phyloP scores from a whole-genome alignment of 2,888 invertebrate genomes.

The Nymphalis c-album region DNA sequence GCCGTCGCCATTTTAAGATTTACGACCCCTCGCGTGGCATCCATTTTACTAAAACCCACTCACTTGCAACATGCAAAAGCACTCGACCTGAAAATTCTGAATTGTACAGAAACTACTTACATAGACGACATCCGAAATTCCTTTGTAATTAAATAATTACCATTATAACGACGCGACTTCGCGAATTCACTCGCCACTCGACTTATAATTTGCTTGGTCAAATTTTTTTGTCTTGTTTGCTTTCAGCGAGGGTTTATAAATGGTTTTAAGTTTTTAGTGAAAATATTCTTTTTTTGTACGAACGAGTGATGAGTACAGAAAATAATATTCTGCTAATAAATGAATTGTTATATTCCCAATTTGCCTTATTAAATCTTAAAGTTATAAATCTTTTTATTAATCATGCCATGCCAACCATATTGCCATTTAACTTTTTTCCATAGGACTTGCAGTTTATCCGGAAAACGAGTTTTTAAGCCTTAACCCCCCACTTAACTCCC shows the following conservation, averaged over 20 bases:
- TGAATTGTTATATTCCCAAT: background rate
- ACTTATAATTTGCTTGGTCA: constrained; percentile 6
- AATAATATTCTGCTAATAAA: background rate
- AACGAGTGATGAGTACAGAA: background rate
- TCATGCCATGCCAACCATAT: too few relatives aligned
- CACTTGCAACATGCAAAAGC: constrained; percentile 71
- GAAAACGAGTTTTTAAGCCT: too few relatives aligned
- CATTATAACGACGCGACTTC: constrained; percentile 30
- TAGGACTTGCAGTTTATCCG: too few relatives aligned
- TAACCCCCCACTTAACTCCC: too few relatives aligned
- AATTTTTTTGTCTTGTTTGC: background rate
- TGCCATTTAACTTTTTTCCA: too few relatives aligned
- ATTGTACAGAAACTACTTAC: constrained; percentile 50
- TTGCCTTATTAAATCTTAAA: too few relatives aligned
- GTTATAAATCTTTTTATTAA: too few relatives aligned
- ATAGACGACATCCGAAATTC: constrained; percentile 48
- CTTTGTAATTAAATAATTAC: constrained; percentile 57
- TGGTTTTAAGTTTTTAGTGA: background rate
- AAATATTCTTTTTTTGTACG: background rate
- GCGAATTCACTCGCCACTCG: background rate
- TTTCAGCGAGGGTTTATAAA: background rate
- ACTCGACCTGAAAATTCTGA: constrained; percentile 63
- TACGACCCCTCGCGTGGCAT: constrained; percentile 59
- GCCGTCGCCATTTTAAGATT: constrained; percentile 63
- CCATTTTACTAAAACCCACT: constrained; percentile 67